phyloP scores from a whole-genome alignment of 1,140 invertebrate genomes.

The Fopius arisanus region DNA sequence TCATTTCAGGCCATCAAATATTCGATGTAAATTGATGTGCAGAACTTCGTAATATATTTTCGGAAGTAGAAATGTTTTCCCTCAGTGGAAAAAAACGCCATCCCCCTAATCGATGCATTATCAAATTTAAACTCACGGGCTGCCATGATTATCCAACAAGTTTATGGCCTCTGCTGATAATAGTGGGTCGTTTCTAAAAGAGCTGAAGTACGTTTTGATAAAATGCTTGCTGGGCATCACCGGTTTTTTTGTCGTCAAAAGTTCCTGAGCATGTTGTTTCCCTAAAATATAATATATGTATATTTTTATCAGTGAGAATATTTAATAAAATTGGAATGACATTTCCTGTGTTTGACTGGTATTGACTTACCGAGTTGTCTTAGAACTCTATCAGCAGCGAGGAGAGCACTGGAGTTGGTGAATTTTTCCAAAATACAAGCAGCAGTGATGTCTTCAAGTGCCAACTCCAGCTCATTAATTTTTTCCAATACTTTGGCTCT shows the following conservation, averaged over 20 bases:
- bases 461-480: constrained; percentile 77
- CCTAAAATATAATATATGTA: constrained; percentile 58
- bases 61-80: too few relatives aligned
- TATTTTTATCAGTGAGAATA: background rate
- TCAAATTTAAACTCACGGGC: constrained; percentile 38
- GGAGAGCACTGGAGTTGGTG: constrained; percentile 78
- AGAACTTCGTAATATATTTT: too few relatives aligned
- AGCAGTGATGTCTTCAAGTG: constrained; percentile 90
- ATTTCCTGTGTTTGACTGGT: background rate
- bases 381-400: constrained; percentile 85
- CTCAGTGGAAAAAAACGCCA: too few relatives aligned
- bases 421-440: constrained; percentile 92
- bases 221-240: constrained; percentile 84
- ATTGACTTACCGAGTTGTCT: constrained; percentile 75
- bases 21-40: too few relatives aligned
- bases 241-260: constrained; percentile 73
- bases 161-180: constrained; percentile 44
- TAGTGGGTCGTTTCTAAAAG: constrained; percentile 86
- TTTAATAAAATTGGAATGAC: too few relatives aligned
- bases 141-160: constrained; percentile 37
- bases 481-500: constrained; percentile 85
- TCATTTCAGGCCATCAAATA: too few relatives aligned
- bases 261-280: constrained; percentile 75
- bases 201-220: constrained; percentile 83
- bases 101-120: background rate